Conservation (phyloP, 2,888 invertebrate species). For the Sphaerophoria taeniata region DNA sequence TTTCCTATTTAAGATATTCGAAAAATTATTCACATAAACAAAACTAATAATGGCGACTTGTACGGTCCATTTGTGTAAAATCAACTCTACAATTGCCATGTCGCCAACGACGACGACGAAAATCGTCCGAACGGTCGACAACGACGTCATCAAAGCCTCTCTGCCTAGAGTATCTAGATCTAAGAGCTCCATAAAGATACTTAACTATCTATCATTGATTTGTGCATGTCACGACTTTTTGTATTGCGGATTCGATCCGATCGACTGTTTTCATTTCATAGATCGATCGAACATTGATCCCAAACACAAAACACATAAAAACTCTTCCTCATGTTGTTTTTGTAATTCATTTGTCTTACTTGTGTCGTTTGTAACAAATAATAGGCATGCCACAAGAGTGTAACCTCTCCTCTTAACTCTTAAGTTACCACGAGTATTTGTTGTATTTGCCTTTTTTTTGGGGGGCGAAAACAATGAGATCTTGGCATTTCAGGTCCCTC, state of each 20-base stretch:
- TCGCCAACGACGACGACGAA: not conserved
- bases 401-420: not conserved
- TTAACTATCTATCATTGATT: constrained; percentile 59
- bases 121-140: no score
- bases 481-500: constrained; percentile 60
- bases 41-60: constrained; percentile 38
- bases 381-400: no score
- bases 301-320: not conserved
- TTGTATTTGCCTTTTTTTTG: constrained; percentile 11
- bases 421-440: constrained; percentile 16
- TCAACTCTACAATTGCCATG: not conserved
- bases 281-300: constrained; percentile 58
- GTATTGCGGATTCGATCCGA: constrained; percentile 54
- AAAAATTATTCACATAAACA: constrained; percentile 29
- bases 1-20: constrained; percentile 58
- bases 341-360: constrained; percentile 15
- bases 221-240: constrained; percentile 68
- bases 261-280: not conserved
- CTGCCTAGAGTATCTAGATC: not conserved
- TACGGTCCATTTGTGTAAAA: constrained; percentile 11
- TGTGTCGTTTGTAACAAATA: constrained; percentile 10
- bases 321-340: no score
- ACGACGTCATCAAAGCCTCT: constrained; percentile 31
- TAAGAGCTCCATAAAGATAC: constrained; percentile 39
- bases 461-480: constrained; percentile 59